Evolutionary conservation across 2,113 vertebrate species (phyloP).

Genomic region (Boleophthalmus pectinirostris): DNA sequence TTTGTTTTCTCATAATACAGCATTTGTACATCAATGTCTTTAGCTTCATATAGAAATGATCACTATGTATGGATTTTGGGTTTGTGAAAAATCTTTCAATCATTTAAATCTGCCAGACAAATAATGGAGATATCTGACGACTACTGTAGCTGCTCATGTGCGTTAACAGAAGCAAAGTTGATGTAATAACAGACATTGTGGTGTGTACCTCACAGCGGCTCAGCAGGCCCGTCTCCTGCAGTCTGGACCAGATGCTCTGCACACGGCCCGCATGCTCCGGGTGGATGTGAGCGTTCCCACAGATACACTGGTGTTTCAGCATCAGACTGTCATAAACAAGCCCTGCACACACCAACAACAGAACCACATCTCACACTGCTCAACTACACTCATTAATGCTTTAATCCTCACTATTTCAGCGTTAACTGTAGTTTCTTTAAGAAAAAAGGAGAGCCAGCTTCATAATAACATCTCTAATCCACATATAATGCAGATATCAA

Average conservation of each 20-base stretch:
- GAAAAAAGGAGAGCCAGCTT: not conserved
- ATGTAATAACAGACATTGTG: not conserved
- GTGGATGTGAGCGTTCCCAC: conserved; percentile 73
- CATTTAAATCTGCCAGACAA: too few species aligned
- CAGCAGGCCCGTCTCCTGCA: conserved; percentile 70
- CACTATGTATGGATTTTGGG: too few species aligned
- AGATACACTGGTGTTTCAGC: conserved; percentile 73
- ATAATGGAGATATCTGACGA: too few species aligned
- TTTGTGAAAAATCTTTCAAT: too few species aligned
- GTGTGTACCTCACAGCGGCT: conserved; percentile 64
- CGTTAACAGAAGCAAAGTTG: not conserved
- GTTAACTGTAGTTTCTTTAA: not conserved
- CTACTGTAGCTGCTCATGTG: too few species aligned
- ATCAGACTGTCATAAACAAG: conserved; percentile 71
- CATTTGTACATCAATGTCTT: too few species aligned
- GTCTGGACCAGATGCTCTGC: conserved; percentile 73
- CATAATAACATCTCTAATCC: not conserved
- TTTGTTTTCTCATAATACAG: too few species aligned
- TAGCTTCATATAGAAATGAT: too few species aligned
- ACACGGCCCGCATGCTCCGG: conserved; percentile 73
- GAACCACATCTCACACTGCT: not conserved
- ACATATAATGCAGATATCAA: not conserved
- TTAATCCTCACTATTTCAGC: not conserved
- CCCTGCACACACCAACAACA: conserved; percentile 32
- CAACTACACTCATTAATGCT: not conserved